phyloP scores from a whole-genome alignment of 2,888 invertebrate species.

The Ochropleura plecta region DNA sequence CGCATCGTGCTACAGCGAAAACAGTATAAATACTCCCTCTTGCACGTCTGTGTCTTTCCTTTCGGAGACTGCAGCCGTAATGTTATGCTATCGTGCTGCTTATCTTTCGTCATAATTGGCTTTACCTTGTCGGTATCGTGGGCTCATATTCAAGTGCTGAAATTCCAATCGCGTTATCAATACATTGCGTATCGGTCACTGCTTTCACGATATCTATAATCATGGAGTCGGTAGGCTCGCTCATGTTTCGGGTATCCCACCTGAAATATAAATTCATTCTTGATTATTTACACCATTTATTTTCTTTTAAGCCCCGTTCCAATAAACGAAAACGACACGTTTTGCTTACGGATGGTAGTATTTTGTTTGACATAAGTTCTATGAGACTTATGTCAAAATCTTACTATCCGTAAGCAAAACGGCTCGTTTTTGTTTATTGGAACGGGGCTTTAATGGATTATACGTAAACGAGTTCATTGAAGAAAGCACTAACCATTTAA shows the following conservation, averaged over 20 bases:
- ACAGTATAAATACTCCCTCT: no score
- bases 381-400: no score
- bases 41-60: neutral
- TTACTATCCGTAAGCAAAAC: no score
- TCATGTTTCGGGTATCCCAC: slow-evolving; percentile 94
- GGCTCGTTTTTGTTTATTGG: no score
- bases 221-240: slow-evolving; percentile 92
- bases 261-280: slow-evolving; percentile 76
- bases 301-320: no score
- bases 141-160: slow-evolving; percentile 94
- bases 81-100: neutral
- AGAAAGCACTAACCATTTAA: slow-evolving; percentile 91
- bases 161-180: slow-evolving; percentile 91
- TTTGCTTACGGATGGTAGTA: no score
- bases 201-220: slow-evolving; percentile 92
- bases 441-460: no score
- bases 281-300: neutral
- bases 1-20: no score
- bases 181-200: slow-evolving; percentile 89
- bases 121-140: slow-evolving; percentile 93
- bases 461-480: neutral
- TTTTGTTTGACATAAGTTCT: no score
- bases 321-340: no score
- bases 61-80: neutral
- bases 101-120: slow-evolving; percentile 1